Conservation (phyloP, 30 jellyfish, hydroid and myxozoan genomes). For the Aurelia aurita region DNA sequence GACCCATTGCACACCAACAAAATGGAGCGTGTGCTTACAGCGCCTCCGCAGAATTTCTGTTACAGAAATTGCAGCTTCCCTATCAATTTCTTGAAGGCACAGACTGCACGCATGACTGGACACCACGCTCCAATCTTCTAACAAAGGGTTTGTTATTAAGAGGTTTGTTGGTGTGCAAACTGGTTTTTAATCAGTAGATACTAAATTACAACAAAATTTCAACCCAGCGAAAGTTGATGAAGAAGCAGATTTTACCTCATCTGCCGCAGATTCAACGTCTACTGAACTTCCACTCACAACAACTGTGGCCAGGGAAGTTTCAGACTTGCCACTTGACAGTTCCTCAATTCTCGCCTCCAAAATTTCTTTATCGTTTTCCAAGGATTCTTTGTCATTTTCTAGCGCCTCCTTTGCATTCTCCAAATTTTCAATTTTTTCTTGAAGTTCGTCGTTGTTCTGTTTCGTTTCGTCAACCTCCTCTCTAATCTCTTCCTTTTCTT, state of each 20-base stretch:
- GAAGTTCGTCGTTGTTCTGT: slow-evolving; percentile 17
- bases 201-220: too few species aligned
- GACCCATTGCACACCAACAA: too few species aligned
- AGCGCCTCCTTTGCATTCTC: slow-evolving; percentile 52
- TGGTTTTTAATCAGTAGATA: too few species aligned
- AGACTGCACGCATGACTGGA: too few species aligned
- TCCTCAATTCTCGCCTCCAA: slow-evolving; percentile 61
- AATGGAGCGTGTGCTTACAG: too few species aligned
- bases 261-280: slow-evolving; percentile 53
- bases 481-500: slow-evolving; percentile 26
- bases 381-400: slow-evolving; percentile 1
- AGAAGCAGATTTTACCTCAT: slow-evolving; percentile 27
- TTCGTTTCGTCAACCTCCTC: slow-evolving; percentile 41
- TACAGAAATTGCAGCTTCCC: too few species aligned
- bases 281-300: slow-evolving; percentile 30
- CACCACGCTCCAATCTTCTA: too few species aligned
- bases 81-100: too few species aligned
- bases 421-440: slow-evolving; percentile 36
- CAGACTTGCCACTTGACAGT: slow-evolving; percentile 6
- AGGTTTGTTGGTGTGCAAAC: too few species aligned
- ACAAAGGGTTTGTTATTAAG: too few species aligned
- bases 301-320: slow-evolving; percentile 30
- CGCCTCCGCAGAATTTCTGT: too few species aligned
- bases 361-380: neutral
- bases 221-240: too few species aligned